Conservation (phyloP, 23 tunicate species). For the Oikopleura vanhoeffeni region DNA sequence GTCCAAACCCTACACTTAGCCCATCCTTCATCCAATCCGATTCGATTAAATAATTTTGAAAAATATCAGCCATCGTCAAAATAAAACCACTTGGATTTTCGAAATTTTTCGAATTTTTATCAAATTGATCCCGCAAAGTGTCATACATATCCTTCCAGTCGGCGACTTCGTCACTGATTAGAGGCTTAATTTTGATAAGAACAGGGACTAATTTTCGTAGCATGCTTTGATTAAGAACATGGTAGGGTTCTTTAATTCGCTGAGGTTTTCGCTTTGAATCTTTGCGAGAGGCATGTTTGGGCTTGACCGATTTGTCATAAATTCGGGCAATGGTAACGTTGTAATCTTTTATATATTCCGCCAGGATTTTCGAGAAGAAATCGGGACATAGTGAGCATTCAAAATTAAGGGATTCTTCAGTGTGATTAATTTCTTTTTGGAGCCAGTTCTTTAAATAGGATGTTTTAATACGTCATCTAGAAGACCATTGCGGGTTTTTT, state of each 20-base stretch:
- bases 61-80: background rate
- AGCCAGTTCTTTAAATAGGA: background rate
- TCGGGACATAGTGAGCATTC: background rate
- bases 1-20: no score
- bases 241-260: background rate
- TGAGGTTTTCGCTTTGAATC: no score
- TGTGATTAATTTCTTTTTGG: background rate
- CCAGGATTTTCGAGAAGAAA: background rate
- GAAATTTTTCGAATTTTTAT: background rate
- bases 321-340: no score
- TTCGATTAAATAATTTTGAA: no score
- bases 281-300: no score
- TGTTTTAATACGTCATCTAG: background rate
- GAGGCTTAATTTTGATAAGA: background rate
- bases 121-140: background rate
- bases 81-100: background rate
- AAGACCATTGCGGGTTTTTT: background rate
- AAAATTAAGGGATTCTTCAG: background rate
- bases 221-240: background rate
- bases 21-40: no score
- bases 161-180: no score
- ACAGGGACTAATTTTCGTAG: background rate
- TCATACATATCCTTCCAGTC: no score
- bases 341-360: background rate
- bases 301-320: no score